Conservation (phyloP, 2,888 invertebrate genomes). For the Hoplodrina ambigua region DNA sequence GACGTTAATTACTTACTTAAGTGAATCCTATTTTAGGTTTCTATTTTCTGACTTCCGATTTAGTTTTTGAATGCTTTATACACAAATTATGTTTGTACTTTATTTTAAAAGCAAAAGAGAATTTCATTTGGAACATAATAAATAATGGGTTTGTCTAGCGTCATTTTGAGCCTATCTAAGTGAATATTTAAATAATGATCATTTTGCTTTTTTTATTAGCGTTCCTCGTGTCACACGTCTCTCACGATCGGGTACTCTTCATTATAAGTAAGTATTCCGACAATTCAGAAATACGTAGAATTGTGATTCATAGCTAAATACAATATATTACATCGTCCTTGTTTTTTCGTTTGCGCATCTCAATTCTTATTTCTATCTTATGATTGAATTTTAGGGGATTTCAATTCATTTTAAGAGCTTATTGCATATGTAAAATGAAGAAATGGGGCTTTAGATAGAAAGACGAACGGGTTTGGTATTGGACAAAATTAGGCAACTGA, state of each 20-base stretch:
- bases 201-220: conserved; percentile 36
- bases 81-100: neutral
- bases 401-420: neutral
- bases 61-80: neutral
- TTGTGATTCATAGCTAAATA: conserved; percentile 21
- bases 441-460: neutral
- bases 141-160: conserved; percentile 3
- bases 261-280: conserved; percentile 1
- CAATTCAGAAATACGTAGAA: conserved; percentile 26
- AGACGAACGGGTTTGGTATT: neutral
- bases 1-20: neutral
- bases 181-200: conserved; percentile 20
- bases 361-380: neutral
- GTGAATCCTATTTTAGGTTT: too few species aligned
- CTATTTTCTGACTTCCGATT: too few species aligned
- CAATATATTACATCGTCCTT: neutral
- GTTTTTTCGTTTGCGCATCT: neutral
- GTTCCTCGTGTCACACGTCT: conserved; percentile 22
- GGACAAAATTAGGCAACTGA: neutral
- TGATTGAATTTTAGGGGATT: neutral
- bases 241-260: conserved; percentile 13
- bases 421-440: neutral
- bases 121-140: neutral
- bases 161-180: conserved; percentile 20
- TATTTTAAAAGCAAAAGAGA: neutral